Conservation (phyloP, 2,113 vertebrate species). For the Mesembrinibis cayennensis region DNA sequence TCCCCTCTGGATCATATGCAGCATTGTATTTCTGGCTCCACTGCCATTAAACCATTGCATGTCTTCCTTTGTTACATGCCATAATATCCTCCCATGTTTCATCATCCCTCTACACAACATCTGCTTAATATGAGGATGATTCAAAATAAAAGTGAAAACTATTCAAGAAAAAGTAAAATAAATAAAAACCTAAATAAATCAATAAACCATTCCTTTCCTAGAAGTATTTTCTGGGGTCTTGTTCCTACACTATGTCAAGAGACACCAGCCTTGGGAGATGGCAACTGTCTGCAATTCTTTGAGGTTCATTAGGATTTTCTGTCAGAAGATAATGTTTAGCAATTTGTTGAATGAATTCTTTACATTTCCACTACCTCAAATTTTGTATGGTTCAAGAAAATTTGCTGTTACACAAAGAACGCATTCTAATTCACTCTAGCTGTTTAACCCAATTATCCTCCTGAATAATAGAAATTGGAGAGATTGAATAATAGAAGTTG, state of each 20-base stretch:
- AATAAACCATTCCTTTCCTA: neutral
- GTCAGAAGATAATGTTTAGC: neutral
- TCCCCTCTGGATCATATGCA: neutral
- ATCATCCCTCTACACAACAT: neutral
- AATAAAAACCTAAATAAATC: neutral
- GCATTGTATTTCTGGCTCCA: neutral
- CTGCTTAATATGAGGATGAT: neutral
- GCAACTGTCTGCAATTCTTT: neutral
- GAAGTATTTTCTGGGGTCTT: neutral
- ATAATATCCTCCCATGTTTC: neutral
- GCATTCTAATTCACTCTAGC: neutral
- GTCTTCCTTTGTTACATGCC: neutral
- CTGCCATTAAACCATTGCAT: neutral
- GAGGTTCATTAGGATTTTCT: neutral
- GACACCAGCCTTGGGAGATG: accelerated
- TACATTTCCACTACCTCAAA: neutral
- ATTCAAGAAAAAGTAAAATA: neutral
- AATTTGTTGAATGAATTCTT: neutral
- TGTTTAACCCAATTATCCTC: neutral
- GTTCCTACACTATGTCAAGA: neutral
- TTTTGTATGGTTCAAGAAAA: neutral
- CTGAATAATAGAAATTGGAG: neutral
- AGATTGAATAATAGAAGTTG: neutral
- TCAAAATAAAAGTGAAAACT: neutral
- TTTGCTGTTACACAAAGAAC: neutral